These are phyloP conservation scores for Callospermophilus lateralis DNA, from an alignment of 2,113 vertebrate species.

Conservation along the genomic window DNA sequence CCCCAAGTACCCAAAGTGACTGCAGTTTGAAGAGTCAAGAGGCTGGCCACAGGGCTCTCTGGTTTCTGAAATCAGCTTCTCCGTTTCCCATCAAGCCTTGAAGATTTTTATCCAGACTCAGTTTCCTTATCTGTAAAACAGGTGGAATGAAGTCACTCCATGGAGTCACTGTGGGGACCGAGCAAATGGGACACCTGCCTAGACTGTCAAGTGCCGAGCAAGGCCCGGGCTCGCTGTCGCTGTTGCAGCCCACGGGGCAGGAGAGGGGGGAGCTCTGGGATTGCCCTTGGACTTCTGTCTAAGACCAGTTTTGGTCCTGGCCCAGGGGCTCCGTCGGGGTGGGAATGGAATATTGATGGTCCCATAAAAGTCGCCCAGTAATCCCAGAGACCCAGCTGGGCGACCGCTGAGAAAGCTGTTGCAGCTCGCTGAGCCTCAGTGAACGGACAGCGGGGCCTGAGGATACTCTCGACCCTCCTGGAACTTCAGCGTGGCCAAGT, in stretches of 20 bases:
- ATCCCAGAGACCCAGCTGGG: not conserved
- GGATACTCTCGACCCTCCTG: not conserved
- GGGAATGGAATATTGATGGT: not conserved
- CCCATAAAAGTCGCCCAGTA: not conserved
- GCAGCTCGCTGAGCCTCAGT: not conserved
- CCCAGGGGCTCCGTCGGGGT: not conserved
- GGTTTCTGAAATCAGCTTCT: not conserved
- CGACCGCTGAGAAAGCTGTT: not conserved
- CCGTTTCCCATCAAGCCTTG: not conserved
- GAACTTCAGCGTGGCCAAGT: not conserved
- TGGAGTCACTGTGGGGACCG: not conserved
- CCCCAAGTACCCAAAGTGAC: not conserved
- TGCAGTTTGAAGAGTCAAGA: not conserved
- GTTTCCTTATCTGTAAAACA: not conserved
- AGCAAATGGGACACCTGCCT: not conserved
- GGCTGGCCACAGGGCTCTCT: not conserved
- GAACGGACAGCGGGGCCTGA: not conserved
- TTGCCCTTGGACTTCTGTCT: not conserved
- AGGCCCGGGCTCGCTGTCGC: accelerated
- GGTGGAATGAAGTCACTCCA: not conserved
- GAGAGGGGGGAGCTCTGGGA: not conserved
- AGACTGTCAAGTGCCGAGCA: not conserved
- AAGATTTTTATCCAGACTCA: not conserved
- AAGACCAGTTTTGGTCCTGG: not conserved
- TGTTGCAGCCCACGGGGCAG: not conserved